phyloP scores from a whole-genome alignment of 2,113 vertebrate species.

The Nothobranchius furzeri region DNA sequence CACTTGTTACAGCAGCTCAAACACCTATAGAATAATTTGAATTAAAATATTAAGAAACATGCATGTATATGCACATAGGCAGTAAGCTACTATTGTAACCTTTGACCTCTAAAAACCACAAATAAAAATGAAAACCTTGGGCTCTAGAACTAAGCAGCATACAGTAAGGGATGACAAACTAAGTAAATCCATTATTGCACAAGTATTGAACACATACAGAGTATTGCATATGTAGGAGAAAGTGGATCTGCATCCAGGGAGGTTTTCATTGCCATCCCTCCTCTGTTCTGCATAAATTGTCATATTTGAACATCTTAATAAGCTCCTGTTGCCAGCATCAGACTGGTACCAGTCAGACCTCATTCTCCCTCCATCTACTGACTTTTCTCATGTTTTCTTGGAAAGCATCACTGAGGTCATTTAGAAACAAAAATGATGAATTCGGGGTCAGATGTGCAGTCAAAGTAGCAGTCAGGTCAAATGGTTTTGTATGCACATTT shows the following conservation, averaged over 20 bases:
- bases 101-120: too few relatives aligned
- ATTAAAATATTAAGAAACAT: too few relatives aligned
- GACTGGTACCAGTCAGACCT: conserved; percentile 3
- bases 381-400: background rate
- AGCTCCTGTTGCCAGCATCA: background rate
- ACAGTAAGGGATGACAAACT: too few relatives aligned
- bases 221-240: background rate
- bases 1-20: too few relatives aligned
- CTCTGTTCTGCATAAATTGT: conserved; percentile 3
- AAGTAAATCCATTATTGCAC: too few relatives aligned
- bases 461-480: background rate
- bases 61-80: too few relatives aligned
- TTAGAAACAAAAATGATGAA: conserved; percentile 34
- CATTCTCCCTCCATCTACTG: background rate
- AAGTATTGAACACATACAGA: too few relatives aligned
- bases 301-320: background rate
- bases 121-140: too few relatives aligned
- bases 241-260: conserved; percentile 9
- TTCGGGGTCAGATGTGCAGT: conserved; percentile 22
- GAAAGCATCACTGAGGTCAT: conserved; percentile 5
- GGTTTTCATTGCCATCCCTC: conserved; percentile 10
- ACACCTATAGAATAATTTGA: too few relatives aligned
- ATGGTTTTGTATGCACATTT: background rate
- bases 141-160: too few relatives aligned
- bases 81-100: too few relatives aligned